Base-by-base conservation (phyloP, 2,888 invertebrate genomes). In the Drosophila antonietae region DNA sequence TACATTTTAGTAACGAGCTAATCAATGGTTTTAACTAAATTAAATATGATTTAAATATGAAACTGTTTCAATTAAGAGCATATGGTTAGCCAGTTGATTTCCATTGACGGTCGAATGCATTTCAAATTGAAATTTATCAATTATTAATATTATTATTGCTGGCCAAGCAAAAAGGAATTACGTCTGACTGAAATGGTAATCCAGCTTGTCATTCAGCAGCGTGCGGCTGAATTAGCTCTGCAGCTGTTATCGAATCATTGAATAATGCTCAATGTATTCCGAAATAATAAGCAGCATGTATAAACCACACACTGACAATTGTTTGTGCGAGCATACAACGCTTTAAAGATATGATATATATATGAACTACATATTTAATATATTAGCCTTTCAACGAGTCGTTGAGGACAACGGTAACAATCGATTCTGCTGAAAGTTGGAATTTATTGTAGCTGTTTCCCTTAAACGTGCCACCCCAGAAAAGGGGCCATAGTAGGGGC, bases 241-340 rank as follows among this genome's bases (percentile, higher is more conserved):
- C 55, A 55, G 28, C 39, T 28, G 56, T 33, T 15, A 33, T 56
- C 56, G 33, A 56, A 33, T 56, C 44, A 56, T 43, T 43, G 2
- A 31, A 49, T 49, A 31, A 18, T 49, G 49, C 49, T 31, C 31
- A n/a, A 49, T 49, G n/a, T 31, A 31, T 49, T 31, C 2, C n/a
- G 31, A n/a, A 31, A 31, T 10, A n/a, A 5, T n/a, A n/a, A 6
- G 49, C 5, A 31, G 4, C 12, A 18, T 6, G 12, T 8, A 28
- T n/a, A n/a, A n/a, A 6, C 28, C 31, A 2, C 15, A 2, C 4
- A 10, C n/a, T n/a, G 31, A n/a, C 49, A 49, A n/a, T n/a, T n/a
- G 31, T 31, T 31, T n/a, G n/a, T 31, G 49, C 49, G 9, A 31
- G 31, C 49, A 31, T 5, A 31, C 5, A 31, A 31, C 5, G 49